These are phyloP conservation scores for Manis javanica DNA, from an alignment of 2,797 vertebrate species.

Conservation along the genomic window DNA sequence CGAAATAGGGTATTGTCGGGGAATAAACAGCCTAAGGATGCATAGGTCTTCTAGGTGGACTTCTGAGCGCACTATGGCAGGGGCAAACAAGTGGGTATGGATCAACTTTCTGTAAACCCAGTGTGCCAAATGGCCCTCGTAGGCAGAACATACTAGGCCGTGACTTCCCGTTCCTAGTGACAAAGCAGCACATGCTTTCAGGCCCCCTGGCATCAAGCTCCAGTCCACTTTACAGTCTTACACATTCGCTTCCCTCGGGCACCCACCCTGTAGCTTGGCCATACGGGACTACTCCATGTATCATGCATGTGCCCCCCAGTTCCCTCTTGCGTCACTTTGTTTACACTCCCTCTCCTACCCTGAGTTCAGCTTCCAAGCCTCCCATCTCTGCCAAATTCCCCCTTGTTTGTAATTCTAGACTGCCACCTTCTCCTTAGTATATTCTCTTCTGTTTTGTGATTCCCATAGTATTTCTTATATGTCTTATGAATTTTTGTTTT, in stretches of 20 bases:
- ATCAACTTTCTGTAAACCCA: not conserved
- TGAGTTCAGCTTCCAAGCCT: not conserved
- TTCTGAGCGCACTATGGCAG: not conserved
- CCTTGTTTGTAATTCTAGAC: not conserved
- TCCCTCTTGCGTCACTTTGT: not conserved
- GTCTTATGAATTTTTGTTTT: not conserved
- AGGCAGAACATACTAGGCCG: not conserved
- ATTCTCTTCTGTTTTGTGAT: not conserved
- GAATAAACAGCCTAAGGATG: not conserved
- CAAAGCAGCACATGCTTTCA: not conserved
- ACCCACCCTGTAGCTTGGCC: not conserved
- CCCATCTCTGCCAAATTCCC: not conserved
- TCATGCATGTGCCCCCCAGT: not conserved
- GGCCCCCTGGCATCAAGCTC: not conserved
- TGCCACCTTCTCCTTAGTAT: not conserved
- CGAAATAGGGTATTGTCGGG: not conserved
- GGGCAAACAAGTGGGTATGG: not conserved
- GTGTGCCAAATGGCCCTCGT: not conserved
- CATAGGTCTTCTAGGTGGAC: not conserved
- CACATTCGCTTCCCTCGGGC: not conserved
- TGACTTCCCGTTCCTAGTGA: not conserved
- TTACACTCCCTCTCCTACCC: not conserved
- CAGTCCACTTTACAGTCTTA: not conserved
- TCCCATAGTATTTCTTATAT: not conserved
- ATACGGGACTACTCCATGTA: not conserved